A percentile compares a stretch with the other conserved stretches of the same genome.
Conservation (phyloP, 2,797 vertebrate species). For the Enteromius argenteus region DNA sequence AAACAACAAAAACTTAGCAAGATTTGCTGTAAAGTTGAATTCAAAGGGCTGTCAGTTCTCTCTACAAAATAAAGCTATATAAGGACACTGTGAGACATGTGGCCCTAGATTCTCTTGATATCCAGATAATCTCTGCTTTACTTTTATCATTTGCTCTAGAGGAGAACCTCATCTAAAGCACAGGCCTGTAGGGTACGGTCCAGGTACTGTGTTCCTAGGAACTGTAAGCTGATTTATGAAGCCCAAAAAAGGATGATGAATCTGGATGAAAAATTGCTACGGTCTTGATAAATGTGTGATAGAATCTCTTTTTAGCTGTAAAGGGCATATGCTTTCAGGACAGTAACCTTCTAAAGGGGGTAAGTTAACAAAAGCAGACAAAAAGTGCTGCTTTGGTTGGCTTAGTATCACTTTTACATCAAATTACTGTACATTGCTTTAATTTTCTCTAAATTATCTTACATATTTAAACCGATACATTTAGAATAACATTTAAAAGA, state of each 20-base stretch:
- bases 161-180: conserved; percentile 29
- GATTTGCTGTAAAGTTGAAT: neutral
- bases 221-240: conserved; percentile 70
- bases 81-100: conserved; percentile 5
- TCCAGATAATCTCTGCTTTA: conserved; percentile 70
- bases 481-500: neutral
- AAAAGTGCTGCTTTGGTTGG: neutral
- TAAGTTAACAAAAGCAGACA: conserved; percentile 3
- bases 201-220: conserved; percentile 20
- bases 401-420: neutral
- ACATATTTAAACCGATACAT: neutral
- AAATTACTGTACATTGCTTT: neutral
- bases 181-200: conserved; percentile 1
- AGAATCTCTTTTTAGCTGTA: conserved; percentile 68
- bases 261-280: conserved; percentile 60
- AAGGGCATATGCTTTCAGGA: conserved; percentile 56
- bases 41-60: neutral
- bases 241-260: conserved; percentile 54
- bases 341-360: conserved; percentile 29
- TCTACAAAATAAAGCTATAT: neutral
- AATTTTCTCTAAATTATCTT: neutral
- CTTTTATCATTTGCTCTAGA: conserved; percentile 32
- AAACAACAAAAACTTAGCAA: neutral
- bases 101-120: conserved; percentile 8
- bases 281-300: conserved; percentile 74